Base-by-base conservation (phyloP, 2,797 vertebrate species). In the Myripristis jacobus region DNA sequence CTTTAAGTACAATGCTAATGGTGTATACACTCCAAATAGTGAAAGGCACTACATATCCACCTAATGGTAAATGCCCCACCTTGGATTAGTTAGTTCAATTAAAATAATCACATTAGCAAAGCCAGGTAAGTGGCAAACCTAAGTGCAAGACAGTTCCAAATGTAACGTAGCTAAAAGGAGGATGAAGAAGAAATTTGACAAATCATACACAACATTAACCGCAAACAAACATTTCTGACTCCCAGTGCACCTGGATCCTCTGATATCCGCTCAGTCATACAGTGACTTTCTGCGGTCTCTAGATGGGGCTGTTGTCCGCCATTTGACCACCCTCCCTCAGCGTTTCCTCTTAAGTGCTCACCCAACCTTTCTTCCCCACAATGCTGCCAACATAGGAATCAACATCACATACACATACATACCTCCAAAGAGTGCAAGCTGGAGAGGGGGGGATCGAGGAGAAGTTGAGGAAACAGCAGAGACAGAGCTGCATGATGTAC, bases 261-360 rank as follows among this genome's bases (percentile, higher is more conserved):
- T 27, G 12, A 13, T 19, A 18, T 43, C 43, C 31, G 0, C 41
- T 75, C 59, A 46, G 0, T n/a, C 1, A 43, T 0, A 18, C 73
- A 69, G 54, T 80, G 67, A 60, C 71, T 41, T 0, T 0, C 25
- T 12, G 0, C 70, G 48, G 78, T 87, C 92, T 78, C 78, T 92
- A 94, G 94, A 88, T 93, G 94, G 90, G 60, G 92, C 89, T 93
- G 91, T 88, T 89, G 92, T 79, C 90, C 84, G 82, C 85, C 15
- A 29, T 71, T 88, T 50, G 22, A 46, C 19, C 16, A 22, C 29
- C 57, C 4, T 8, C 51, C 43, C 54, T 21, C 29, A 52, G 36
- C 44, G 56, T 63, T 61, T 52, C 65, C 62, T 55, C 57, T 16
- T 75, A 61, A 6, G 69, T 62, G 57, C 22, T 66, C 80, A n/a